Evolutionary conservation across 1,140 invertebrate genomes (phyloP), one percentile per base, ranked within the genome.

Genomic region (Monochamus saltuarius): DNA sequence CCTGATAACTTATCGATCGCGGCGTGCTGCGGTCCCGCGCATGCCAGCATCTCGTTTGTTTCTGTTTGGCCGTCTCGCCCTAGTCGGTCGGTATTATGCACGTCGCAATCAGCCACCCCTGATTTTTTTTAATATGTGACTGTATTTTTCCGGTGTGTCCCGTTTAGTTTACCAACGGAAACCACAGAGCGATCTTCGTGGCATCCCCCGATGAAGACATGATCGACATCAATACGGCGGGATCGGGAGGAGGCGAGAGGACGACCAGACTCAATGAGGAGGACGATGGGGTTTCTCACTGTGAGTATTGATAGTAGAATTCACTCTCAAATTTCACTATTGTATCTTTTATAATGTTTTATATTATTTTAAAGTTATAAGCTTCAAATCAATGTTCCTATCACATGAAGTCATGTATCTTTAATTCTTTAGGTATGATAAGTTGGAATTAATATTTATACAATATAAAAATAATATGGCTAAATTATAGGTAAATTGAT

Each of bases 181-280:
- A 57, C 19, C 58, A 61, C 11, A 67, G 72, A 11, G 73, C 74
- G 37, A 75, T 74, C 55, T 78, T 74, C 43, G 52, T 74, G 34
- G 77, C 75, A 66, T 81, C 82, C 56, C 38, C 65, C 7, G 62
- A 63, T 61, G 84, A 86, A 69, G 85, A 85, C 69, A 86, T 86
- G 84, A 83, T 85, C 55, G 84, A 86, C 69, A 86, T 87, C 39
- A 83, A 83, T 34, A 81, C 81, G 54, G 74, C 79, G 45, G 79
- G 77, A 37, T 60, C 76, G 68, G 73, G 70, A 64, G 78, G 22
- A 4, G 42, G 37, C n/a, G 53, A 81, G 57, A 57, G 64, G 37
- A 64, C 68, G 35, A 69, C 71, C n/a, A 70, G 79, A 29, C 65
- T 75, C 22, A 71, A 74, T 16, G 74, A 79, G 17, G 79, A 82